Conservation (phyloP, 2,888 invertebrate genomes). For the Dynastes hyllus region DNA sequence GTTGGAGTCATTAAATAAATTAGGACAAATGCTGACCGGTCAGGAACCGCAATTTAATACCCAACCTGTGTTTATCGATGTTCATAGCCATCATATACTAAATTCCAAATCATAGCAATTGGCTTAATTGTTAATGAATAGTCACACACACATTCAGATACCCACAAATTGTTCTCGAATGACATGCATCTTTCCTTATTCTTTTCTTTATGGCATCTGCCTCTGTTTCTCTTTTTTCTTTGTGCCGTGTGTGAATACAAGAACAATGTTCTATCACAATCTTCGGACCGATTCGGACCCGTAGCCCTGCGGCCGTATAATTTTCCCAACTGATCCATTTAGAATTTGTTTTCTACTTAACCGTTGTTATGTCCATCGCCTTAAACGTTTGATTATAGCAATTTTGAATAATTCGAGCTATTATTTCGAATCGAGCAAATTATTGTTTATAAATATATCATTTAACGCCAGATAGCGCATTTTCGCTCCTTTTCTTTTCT, state of each 20-base stretch:
- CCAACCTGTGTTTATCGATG: constrained; percentile 59
- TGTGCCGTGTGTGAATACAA: constrained; percentile 30
- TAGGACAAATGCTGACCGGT: constrained; percentile 45
- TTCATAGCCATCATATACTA: constrained; percentile 61
- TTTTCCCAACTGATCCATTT: constrained; percentile 68
- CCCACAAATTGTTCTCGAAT: constrained; percentile 65
- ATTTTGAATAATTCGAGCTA: constrained; percentile 70
- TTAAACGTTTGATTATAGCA: constrained; percentile 71
- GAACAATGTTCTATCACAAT: constrained; percentile 42
- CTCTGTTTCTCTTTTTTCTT: constrained; percentile 34
- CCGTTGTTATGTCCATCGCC: constrained; percentile 68
- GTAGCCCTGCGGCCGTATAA: constrained; percentile 62
- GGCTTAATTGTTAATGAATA: constrained; percentile 77
- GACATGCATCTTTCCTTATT: constrained; percentile 67
- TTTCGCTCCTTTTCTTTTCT: constrained; percentile 48
- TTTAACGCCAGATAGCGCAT: constrained; percentile 63
- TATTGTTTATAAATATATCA: constrained; percentile 70
- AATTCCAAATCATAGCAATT: constrained; percentile 73
- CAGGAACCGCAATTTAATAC: constrained; percentile 59
- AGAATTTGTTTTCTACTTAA: constrained; percentile 71
- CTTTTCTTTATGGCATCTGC: constrained; percentile 48
- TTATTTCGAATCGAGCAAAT: constrained; percentile 68
- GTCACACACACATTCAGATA: constrained; percentile 63
- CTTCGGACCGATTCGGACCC: constrained; percentile 52
- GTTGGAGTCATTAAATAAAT: constrained; percentile 44